Conservation (phyloP, 2,113 vertebrate genomes). For the Tragelaphus buxtoni region DNA sequence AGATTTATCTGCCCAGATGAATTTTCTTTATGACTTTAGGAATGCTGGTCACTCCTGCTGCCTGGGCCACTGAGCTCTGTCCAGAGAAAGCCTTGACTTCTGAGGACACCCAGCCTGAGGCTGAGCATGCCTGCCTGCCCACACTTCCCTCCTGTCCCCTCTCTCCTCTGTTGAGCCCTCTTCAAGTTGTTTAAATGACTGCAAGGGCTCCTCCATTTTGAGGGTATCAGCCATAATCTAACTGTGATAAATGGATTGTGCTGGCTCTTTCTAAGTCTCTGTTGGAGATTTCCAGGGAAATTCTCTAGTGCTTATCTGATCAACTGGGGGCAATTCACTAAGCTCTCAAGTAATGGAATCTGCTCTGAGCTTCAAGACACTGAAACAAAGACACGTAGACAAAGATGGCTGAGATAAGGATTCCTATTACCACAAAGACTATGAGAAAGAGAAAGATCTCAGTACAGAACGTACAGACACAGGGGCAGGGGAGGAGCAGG, state of each 20-base stretch:
- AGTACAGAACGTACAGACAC: not conserved
- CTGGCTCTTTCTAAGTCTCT: slow-evolving; percentile 37
- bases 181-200: not conserved
- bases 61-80: not conserved
- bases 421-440: not conserved
- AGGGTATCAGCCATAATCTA: slow-evolving; percentile 33
- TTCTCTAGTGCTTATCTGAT: slow-evolving; percentile 54
- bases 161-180: not conserved
- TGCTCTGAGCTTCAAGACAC: slow-evolving; percentile 38
- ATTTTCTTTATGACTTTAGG: not conserved
- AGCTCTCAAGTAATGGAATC: slow-evolving; percentile 36
- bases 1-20: not conserved
- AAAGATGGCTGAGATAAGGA: slow-evolving; percentile 45
- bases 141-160: not conserved
- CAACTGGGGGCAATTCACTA: slow-evolving; percentile 38
- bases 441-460: not conserved
- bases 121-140: not conserved
- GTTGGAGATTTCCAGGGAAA: slow-evolving; percentile 40
- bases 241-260: slow-evolving; percentile 18
- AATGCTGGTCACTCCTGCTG: not conserved
- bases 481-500: not conserved
- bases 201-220: not conserved
- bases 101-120: not conserved
- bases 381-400: slow-evolving; percentile 40
- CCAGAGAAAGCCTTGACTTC: not conserved